Evolutionary conservation across 2,113 vertebrate genomes (phyloP), one percentile per base, ranked within the genome.

Genomic region (Heterotis niloticus): DNA sequence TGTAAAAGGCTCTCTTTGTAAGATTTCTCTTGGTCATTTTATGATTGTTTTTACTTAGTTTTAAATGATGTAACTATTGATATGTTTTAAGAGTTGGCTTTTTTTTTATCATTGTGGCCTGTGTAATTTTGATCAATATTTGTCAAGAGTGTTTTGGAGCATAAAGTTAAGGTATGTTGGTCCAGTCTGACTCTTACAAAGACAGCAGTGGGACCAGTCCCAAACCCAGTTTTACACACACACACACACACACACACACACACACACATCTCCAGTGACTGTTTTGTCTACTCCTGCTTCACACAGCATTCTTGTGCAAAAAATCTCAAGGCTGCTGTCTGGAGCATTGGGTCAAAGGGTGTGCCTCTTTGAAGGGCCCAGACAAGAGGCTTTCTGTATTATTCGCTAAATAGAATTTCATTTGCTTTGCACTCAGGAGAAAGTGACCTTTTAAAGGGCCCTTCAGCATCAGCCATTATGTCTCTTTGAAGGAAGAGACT

Each of bases 241-340:
- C 65, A 69, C 34, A 51, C 68, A 29, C 67, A 34, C 67, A 4
- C 67, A 44, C 77, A 70, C 1, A 14, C 52, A 23, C 86, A 78
- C 87, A 85, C 84, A 83, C 88, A 87, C 91, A 91, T 94, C 91
- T 96, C 87, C 85, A 96, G 93, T 94, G 91, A 94, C 92, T 98
- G 92, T 95, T 98, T 96, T 97, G 93, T 97, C 94, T 96, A 93
- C 87, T 85, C 86, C 85, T 80, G 88, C 28, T 28, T 65, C 34
- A 5, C 13, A 20, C 66, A 44, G 76, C 64, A 77, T 77, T 77
- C 76, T 68, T 57, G 76, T 57, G 77, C 26, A 80, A 81, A 92
- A 89, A 92, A 90, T 92, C 82, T 89, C 89, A 90, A 87, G 84
- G 87, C 93, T 93, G 92, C 90, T 88, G 90, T 93, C 92, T 93